Evolutionary conservation across 2,113 vertebrate genomes (phyloP).

Genomic region (Scomber scombrus): DNA sequence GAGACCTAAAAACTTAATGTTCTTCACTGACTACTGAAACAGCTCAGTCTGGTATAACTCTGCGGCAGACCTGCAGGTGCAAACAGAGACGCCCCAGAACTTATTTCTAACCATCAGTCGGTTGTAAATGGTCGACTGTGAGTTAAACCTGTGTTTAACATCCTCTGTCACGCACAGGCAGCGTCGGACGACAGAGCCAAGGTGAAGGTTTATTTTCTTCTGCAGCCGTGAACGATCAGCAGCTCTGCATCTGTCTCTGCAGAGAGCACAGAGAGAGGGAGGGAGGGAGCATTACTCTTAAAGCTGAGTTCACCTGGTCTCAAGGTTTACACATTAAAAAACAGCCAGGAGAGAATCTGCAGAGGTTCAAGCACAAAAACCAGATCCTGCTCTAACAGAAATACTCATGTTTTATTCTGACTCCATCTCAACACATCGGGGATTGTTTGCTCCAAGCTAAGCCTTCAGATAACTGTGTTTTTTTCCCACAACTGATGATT

Average conservation of each 20-base stretch:
- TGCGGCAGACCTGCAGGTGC: constrained; percentile 37
- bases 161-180: constrained; percentile 46
- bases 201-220: constrained; percentile 27
- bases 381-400: background rate
- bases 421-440: background rate
- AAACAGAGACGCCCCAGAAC: background rate
- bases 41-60: too few relatives aligned
- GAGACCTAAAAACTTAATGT: too few relatives aligned
- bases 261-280: constrained; percentile 16
- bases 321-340: constrained; percentile 35
- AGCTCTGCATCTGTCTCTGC: constrained; percentile 16
- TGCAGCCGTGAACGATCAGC: constrained; percentile 34
- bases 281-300: constrained; percentile 29
- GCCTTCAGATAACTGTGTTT: too few relatives aligned
- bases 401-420: background rate
- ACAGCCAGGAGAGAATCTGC: constrained; percentile 24
- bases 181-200: constrained; percentile 1
- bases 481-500: too few relatives aligned
- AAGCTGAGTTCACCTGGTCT: constrained; percentile 18
- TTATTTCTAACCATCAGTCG: constrained; percentile 20
- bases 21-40: too few relatives aligned
- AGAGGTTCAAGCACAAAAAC: background rate
- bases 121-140: constrained; percentile 20
- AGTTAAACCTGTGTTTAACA: constrained; percentile 39
- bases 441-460: background rate